Evolutionary conservation across 1,140 invertebrate species (phyloP), one percentile per base, ranked within the genome.

Genomic region (Drosophila malerkotliana): DNA sequence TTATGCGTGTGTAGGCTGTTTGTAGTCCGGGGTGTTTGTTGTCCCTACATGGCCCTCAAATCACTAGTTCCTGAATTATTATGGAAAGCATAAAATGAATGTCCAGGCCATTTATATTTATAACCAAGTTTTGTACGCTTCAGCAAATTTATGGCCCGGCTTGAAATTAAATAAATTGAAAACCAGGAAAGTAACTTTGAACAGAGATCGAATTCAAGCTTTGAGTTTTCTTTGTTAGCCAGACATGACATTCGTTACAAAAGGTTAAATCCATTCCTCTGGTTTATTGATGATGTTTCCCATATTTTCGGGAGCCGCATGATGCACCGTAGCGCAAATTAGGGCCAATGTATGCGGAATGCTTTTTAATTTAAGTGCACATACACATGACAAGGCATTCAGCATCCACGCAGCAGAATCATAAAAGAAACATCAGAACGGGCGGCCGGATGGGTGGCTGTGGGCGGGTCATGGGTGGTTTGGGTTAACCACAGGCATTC

Each of bases 81-180:
- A 87, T 85, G 78, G 75, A 88, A 88, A 87, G 77, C 83, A 88
- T 79, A 82, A 85, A 85, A 85, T 76, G 78, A 85, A 85, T 88
- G 83, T 85, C 79, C 82, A 72, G 71, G 62, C 71, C 82, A 85
- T 85, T 85, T 85, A 85, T 85, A 85, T 85, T 85, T 85, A 85
- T 85, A 85, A 85, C 83, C 78, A 56, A 82, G 74, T 82, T 79
- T 49, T 64, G 67, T 82, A 54, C 78, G 82, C 82, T 79, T 82
- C 79, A 83, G 14, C 61, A 79, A 71, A 88, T 87, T 88, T 88
- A 88, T 87, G 77, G 77, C 62, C 59, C 45, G 59, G 59, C 52
- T 61, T 55, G 72, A 74, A 81, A 81, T 81, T 84, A 74, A 75
- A 75, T 75, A 66, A 75, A 75, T 74, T 74, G 72, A 74, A 57